Percentiles rank a stretch among this genome's conserved stretches.
Evolutionary conservation across 2,888 invertebrate genomes (phyloP).

Genomic region (Crocallis elinguaria): DNA sequence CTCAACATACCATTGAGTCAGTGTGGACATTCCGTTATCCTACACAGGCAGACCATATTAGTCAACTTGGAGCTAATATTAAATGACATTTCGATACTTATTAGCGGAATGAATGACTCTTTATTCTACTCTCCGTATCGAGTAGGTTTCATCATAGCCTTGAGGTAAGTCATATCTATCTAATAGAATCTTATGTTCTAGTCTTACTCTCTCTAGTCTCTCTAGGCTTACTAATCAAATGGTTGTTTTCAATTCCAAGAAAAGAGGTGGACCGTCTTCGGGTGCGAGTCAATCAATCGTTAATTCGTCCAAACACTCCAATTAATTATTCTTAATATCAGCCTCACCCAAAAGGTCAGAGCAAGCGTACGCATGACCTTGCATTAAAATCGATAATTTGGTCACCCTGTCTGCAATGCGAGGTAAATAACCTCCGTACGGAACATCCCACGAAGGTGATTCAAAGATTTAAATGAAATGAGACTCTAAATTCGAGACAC

Average conservation of each 20-base stretch:
- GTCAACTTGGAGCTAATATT: constrained; percentile 20
- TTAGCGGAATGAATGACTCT: constrained; percentile 8
- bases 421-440: constrained; percentile 33
- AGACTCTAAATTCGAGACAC: constrained; percentile 15
- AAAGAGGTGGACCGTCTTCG: too few relatives aligned
- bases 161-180: neutral
- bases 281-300: neutral
- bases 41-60: constrained; percentile 40
- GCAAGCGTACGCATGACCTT: constrained; percentile 28
- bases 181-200: neutral
- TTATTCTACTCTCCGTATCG: neutral
- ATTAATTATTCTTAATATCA: constrained; percentile 26
- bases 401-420: constrained; percentile 33
- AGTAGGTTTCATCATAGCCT: neutral
- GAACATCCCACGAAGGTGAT: constrained; percentile 26
- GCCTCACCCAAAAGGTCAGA: constrained; percentile 28
- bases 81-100: constrained; percentile 13
- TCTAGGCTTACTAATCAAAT: too few relatives aligned
- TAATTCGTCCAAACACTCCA: constrained; percentile 8
- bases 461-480: constrained; percentile 22
- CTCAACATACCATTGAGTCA: constrained; percentile 42
- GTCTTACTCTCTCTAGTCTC: too few relatives aligned
- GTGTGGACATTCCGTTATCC: constrained; percentile 38
- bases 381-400: constrained; percentile 34
- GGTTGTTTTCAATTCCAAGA: too few relatives aligned